Evolutionary conservation across 2,888 invertebrate genomes (phyloP).

Genomic region (Leptopilina drosophilae): DNA sequence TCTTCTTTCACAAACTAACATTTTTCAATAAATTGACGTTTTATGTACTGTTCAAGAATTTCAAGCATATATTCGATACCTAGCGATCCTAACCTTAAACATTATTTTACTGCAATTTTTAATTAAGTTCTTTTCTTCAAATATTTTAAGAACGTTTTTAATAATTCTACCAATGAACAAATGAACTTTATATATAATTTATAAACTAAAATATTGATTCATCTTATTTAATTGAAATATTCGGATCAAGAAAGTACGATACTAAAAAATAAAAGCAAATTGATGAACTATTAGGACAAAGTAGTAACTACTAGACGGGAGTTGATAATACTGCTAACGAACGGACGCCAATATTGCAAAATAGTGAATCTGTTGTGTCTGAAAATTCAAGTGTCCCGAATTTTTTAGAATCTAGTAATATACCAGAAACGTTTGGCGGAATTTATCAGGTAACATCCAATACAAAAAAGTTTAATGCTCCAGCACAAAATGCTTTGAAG

Average conservation of each 20-base stretch:
- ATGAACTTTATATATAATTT: neutral
- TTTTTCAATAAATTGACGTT: slow-evolving; percentile 1
- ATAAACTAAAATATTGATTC: neutral
- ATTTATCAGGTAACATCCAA: slow-evolving; percentile 3
- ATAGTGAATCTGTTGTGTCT: neutral
- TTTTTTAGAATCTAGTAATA: neutral
- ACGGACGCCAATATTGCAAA: neutral
- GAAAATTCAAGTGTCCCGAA: neutral
- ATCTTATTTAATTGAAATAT: slow-evolving; percentile 1
- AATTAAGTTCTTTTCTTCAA: neutral
- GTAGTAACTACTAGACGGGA: neutral
- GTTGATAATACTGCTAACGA: neutral
- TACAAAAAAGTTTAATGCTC: neutral
- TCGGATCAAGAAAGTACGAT: slow-evolving; percentile 2
- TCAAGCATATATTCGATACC: neutral
- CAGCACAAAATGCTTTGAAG: neutral
- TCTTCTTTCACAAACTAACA: neutral
- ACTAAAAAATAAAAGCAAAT: slow-evolving; percentile 4
- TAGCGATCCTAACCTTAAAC: neutral
- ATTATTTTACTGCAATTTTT: neutral
- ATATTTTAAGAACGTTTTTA: neutral
- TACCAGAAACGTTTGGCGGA: neutral
- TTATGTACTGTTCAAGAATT: neutral
- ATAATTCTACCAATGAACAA: neutral
- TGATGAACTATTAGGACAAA: slow-evolving; percentile 4